phyloP scores from a whole-genome alignment of 2,113 vertebrate species.

The Emberiza fucata region DNA sequence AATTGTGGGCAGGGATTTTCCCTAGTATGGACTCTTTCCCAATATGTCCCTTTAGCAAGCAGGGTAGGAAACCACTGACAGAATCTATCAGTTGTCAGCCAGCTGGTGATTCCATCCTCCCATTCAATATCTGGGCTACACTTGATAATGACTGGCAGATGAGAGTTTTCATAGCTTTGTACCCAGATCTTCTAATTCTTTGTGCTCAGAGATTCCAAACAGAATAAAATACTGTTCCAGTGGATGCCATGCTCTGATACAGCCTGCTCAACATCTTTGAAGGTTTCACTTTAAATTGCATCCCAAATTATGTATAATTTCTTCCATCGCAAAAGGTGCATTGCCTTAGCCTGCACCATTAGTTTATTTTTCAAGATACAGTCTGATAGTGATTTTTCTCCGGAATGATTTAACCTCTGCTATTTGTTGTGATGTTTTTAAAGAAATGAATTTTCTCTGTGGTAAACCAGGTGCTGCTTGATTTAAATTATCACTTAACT shows the following conservation, averaged over 20 bases:
- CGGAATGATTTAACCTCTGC: constrained; percentile 27
- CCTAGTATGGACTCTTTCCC: neutral
- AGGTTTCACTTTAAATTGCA: neutral
- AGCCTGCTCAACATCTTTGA: neutral
- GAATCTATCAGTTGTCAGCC: neutral
- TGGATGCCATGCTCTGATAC: neutral
- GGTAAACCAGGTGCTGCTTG: neutral
- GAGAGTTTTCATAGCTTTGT: neutral
- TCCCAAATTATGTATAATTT: neutral
- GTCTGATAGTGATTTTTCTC: neutral
- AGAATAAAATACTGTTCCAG: neutral
- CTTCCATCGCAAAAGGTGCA: neutral
- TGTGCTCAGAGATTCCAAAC: neutral
- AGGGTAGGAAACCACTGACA: neutral
- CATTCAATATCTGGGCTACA: neutral
- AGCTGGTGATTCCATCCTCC: neutral
- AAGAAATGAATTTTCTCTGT: constrained; percentile 18
- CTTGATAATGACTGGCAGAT: neutral
- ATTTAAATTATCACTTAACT: neutral
- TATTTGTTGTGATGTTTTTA: neutral
- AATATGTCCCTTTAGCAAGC: neutral
- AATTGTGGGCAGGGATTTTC: neutral
- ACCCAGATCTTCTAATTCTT: neutral
- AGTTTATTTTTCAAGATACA: neutral
- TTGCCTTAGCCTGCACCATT: neutral